phyloP scores from a whole-genome alignment of 1,140 invertebrate species.

The Procambarus virginalis region DNA sequence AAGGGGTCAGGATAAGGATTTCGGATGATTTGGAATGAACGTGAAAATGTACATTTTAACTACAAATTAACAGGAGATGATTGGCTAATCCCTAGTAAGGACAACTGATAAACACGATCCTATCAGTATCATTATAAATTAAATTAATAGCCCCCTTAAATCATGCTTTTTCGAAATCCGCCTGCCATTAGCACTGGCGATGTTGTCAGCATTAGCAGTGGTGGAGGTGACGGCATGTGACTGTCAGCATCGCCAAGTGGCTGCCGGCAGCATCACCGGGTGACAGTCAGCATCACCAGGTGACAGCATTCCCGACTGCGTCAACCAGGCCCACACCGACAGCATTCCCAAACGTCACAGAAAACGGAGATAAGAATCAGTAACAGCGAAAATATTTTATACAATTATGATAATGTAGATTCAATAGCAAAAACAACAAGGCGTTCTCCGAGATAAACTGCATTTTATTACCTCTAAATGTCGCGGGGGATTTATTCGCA shows the following conservation, averaged over 20 bases:
- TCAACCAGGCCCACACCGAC: not conserved
- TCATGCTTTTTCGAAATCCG: no score
- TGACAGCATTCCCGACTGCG: not conserved
- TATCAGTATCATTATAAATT: no score
- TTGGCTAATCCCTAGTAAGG: no score
- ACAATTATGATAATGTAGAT: slow-evolving; percentile 53
- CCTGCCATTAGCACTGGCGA: not conserved
- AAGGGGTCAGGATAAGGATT: no score
- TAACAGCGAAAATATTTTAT: slow-evolving; percentile 41
- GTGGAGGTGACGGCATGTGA: not conserved
- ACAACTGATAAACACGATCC: no score
- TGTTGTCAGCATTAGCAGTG: not conserved
- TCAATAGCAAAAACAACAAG: slow-evolving; percentile 45
- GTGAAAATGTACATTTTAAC: no score
- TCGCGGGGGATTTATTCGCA: slow-evolving; percentile 46
- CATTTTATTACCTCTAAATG: slow-evolving; percentile 54
- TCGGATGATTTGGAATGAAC: no score
- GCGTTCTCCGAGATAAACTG: slow-evolving; percentile 37
- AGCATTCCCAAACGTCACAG: slow-evolving; percentile 34
- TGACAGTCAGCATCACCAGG: not conserved
- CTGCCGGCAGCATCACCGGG: no score
- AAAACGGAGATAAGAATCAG: slow-evolving; percentile 29
- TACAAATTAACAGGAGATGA: no score
- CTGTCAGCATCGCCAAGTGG: not conserved
- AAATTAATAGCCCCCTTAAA: no score